phyloP scores from a whole-genome alignment of 2,888 invertebrate species.

The Ormyrus rosae region DNA sequence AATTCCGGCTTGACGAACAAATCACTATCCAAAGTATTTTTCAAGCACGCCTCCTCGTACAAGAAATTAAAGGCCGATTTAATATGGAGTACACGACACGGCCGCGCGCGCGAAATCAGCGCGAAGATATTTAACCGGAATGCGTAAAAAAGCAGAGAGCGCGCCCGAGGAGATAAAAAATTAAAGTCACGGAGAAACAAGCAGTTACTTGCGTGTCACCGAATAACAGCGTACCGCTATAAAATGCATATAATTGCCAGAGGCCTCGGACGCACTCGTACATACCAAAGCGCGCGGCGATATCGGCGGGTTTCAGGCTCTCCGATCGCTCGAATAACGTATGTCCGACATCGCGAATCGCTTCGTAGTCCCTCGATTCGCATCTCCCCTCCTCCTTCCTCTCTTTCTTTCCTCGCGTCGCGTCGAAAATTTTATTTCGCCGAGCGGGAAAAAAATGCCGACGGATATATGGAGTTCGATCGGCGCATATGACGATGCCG shows the following conservation, averaged over 20 bases:
- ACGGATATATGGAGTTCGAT: neutral
- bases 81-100: constrained; percentile 46
- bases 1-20: no score
- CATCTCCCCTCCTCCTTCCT: constrained; percentile 38
- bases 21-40: constrained; percentile 6
- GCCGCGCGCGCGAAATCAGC: neutral
- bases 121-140: constrained; percentile 41
- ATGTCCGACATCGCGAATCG: constrained; percentile 54
- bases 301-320: constrained; percentile 31
- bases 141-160: constrained; percentile 15
- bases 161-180: constrained; percentile 47
- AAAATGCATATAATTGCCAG: constrained; percentile 70
- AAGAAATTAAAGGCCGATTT: constrained; percentile 51
- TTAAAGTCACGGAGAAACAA: constrained; percentile 56
- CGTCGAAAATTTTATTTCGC: constrained; percentile 27
- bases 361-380: constrained; percentile 45
- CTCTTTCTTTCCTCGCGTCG: constrained; percentile 23
- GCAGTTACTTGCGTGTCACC: constrained; percentile 54
- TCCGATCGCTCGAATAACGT: constrained; percentile 53
- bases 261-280: constrained; percentile 47
- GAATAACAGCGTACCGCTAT: constrained; percentile 62
- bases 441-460: neutral
- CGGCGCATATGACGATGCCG: constrained; percentile 3
- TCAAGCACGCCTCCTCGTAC: neutral
- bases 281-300: constrained; percentile 50